Base-by-base conservation (phyloP, 2,113 vertebrate genomes). In the Silurus asotus region DNA sequence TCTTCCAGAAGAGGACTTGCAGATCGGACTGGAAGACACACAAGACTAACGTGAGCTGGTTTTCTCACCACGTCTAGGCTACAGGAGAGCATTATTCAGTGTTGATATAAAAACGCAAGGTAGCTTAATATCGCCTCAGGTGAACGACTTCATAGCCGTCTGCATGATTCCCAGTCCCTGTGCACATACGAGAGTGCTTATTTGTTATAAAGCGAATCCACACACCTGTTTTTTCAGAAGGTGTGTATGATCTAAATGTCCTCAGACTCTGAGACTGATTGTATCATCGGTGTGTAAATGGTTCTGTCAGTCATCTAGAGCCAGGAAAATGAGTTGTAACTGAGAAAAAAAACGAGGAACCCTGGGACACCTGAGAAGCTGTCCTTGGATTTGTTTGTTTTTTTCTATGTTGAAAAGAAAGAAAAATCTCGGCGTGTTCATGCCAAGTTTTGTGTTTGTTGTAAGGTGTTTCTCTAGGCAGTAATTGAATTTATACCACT, bases 101-200 rank as follows among this genome's bases (percentile, higher is more conserved):
- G 55, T 59, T 79, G 15, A 59, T 0, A 0, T 61, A 23, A 20
- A 49, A 79, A 23, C 56, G 61, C 28, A 48, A 23, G 15, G 58
- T 78, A 19, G 76, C 76, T 78, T 58, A 28, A 58, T 15, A 28
- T 53, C 74, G 2, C 69, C 1, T 19, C 3, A 49, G 19, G 23
- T 77, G 51, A 77, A 55, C 0, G 61, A 65, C 25, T 86, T 19
- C 20, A 13, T 37, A 69, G 56, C 76, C n/a, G 19, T 62, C 61
- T 17, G 23, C 59, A 74, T 89, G 90, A 92, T 90, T 92, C 89
- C 89, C 82, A 89, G 82, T 87, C 87, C 86, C 89, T 72, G 92
- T 89, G 78, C 92, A 92, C 89, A 67, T 56, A 67, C 91, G 77
- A 81, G 88, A 87, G 83, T 76, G 51, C 75, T 83, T 4, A 19